phyloP scores from a whole-genome alignment of 2,888 invertebrate species.

The Acanthosepion pharaonis region DNA sequence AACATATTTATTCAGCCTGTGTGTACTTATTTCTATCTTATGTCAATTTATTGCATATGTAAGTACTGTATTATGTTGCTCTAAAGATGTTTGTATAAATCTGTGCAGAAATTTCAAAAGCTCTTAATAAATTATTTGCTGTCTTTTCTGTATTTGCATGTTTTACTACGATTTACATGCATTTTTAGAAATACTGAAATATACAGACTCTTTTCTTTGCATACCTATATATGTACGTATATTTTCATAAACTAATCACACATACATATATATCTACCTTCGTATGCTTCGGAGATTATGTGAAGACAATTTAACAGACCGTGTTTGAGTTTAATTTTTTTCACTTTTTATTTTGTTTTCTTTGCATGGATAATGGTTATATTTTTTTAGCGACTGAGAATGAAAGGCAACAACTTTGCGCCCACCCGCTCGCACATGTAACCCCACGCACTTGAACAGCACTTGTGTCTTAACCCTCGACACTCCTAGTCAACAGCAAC shows the following conservation, averaged over 20 bases:
- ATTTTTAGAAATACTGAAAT: background rate
- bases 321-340: background rate
- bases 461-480: background rate
- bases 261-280: constrained; percentile 33
- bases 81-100: background rate
- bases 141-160: background rate
- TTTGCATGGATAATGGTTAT: background rate
- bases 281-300: background rate
- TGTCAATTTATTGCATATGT: background rate
- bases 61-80: background rate
- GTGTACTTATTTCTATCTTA: background rate
- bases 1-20: background rate
- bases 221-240: constrained; percentile 8
- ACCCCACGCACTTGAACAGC: background rate
- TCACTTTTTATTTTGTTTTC: background rate
- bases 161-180: background rate
- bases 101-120: background rate
- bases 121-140: background rate
- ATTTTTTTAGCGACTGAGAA: background rate
- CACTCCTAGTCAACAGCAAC: background rate
- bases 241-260: background rate
- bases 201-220: background rate
- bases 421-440: background rate
- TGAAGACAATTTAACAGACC: background rate
- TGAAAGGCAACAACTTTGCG: background rate